Evolutionary conservation across 2,797 vertebrate species (phyloP).

Genomic region (Myripristis jacobus): DNA sequence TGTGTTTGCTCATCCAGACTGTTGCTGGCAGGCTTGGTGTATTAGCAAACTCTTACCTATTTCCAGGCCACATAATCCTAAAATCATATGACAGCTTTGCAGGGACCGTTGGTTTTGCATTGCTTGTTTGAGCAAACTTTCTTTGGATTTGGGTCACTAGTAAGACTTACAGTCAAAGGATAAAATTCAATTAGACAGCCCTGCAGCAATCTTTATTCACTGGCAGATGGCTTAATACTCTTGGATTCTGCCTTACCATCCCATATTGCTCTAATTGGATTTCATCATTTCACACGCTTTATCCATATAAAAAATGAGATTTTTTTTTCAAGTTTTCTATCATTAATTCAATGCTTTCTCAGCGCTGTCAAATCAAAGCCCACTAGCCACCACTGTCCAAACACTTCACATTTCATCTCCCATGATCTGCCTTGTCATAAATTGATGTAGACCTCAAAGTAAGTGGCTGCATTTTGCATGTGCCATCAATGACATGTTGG

Average conservation of each 20-base stretch:
- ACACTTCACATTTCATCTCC: slow-evolving; percentile 64
- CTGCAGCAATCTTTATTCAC: slow-evolving; percentile 67
- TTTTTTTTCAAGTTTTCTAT: slow-evolving; percentile 57
- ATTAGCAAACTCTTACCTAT: slow-evolving; percentile 60
- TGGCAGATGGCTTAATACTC: slow-evolving; percentile 76
- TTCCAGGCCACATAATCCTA: slow-evolving; percentile 49
- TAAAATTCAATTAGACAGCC: slow-evolving; percentile 79
- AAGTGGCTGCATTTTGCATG: slow-evolving; percentile 54
- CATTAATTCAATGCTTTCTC: slow-evolving; percentile 73
- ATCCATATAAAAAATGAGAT: slow-evolving; percentile 52
- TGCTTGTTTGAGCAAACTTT: slow-evolving; percentile 70
- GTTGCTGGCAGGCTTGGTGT: slow-evolving; percentile 37
- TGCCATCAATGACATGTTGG: slow-evolving; percentile 49
- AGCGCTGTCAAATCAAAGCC: slow-evolving; percentile 67
- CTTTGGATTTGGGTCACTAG: slow-evolving; percentile 75
- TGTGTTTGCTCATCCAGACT: slow-evolving; percentile 24
- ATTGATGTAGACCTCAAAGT: slow-evolving; percentile 65
- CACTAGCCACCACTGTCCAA: slow-evolving; percentile 71
- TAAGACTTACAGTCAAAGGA: slow-evolving; percentile 67
- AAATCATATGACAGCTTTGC: slow-evolving; percentile 68
- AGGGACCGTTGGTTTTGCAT: slow-evolving; percentile 47
- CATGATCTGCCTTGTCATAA: slow-evolving; percentile 64
- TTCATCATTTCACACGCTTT: slow-evolving; percentile 74
- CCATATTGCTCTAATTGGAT: slow-evolving; percentile 76
- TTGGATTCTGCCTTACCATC: slow-evolving; percentile 58